Evolutionary conservation across 2,113 vertebrate species (phyloP), one percentile per base, ranked within the genome.

Genomic region (Telmatochromis sp.): DNA sequence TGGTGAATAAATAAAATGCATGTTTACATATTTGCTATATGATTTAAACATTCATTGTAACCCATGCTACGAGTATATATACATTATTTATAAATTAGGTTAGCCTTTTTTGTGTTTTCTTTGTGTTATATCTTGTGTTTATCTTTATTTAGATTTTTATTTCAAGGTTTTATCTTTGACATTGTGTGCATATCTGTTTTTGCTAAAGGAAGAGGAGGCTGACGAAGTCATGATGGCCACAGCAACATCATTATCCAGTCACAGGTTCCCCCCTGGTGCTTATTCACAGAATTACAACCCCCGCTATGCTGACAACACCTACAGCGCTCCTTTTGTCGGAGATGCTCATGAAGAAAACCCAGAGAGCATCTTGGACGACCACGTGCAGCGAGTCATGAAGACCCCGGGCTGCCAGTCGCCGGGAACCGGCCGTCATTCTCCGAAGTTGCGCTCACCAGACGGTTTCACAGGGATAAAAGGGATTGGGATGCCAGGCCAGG

Each of bases 361-460:
- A 0, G 98, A 99, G 88, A 98, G 97, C 95, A 99, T 99, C 94
- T 96, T 99, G 12, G 99, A 99, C 0, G 99, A 99, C 51, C 99
- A 99, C 0, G 99, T 99, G 5, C 98, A 98, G 92, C 97, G 99
- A 1, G 99, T 99, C 85, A 98, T 99, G 98, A 98, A 98, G 94
- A 99, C 98, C 0, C 98, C 99, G 0, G 98, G 98, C 79, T 98
- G 98, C 93, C 98, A 98, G 85, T 99, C 98, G 0, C 98, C 98
- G 0, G 97, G 98, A 2, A 97, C 97, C 0, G 98, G 98, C 5
- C 97, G 97, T 19, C 97, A 97, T 85, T 97, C 97, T 28, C 98
- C 98, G 4, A 98, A 97, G 91, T 97, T 97, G 2, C 97, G 97
- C 55, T 99, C 98, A 4, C 98, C 98, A 0, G 98, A 99, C 5